phyloP scores from a whole-genome alignment of 2,888 invertebrate genomes.

The Drosophila lacicola region DNA sequence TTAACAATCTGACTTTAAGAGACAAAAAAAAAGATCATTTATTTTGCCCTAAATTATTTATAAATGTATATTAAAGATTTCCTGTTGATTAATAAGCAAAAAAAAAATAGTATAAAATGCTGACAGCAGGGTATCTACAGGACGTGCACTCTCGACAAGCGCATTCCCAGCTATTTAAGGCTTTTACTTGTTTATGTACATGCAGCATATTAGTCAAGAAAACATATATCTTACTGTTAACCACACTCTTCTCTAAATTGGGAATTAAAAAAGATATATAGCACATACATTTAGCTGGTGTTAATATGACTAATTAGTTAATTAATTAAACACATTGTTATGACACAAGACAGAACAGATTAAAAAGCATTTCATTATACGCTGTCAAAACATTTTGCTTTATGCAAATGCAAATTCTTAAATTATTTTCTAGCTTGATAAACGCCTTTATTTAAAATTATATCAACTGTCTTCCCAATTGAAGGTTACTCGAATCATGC shows the following conservation, averaged over 20 bases:
- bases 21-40: no score
- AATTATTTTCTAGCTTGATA: not conserved
- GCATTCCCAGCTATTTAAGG: no score
- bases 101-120: no score
- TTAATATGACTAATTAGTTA: conserved; percentile 3
- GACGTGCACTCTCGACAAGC: not conserved
- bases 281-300: conserved; percentile 1
- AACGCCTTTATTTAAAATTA: not conserved
- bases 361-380: not conserved
- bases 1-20: not conserved
- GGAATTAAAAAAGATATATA: not conserved
- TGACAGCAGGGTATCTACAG: not conserved
- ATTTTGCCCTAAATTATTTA: no score
- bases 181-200: no score
- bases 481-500: not conserved
- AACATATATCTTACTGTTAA: conserved; percentile 1
- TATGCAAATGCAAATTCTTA: not conserved
- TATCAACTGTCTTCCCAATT: not conserved
- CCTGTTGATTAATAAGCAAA: no score
- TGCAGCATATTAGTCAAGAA: not conserved
- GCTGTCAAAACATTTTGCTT: not conserved
- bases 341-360: not conserved
- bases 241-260: conserved; percentile 1
- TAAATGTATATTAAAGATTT: no score
- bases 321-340: conserved; percentile 8